Base-by-base conservation (phyloP, 2,888 invertebrate species). In the Alviniconcha strummeri region DNA sequence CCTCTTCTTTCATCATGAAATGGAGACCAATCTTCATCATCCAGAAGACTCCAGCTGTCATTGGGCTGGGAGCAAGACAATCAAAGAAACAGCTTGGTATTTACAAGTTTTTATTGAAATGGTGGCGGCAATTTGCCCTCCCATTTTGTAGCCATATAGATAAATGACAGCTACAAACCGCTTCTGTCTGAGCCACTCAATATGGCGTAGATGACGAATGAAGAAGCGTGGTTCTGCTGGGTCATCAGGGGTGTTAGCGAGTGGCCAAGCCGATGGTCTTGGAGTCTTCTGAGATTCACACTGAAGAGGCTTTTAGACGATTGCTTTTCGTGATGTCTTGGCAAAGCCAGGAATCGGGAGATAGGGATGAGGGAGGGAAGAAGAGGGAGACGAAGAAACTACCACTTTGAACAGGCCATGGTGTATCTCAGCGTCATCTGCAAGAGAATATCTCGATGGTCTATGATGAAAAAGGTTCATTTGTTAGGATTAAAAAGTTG, bases 141-240 rank as follows among this genome's bases (percentile, higher is more conserved):
- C 82, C 77, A 82, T 82, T 82, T 82, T 36, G 55, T 54, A 7
- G 64, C 76, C 82, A 77, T 82, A 76, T 82, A 82, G 82, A 82
- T 82, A 82, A 54, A 17, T 77, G 82, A 82, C 82, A 76, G 82
- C 82, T 17, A 82, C 82, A 82, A 82, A 82, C 82, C 67, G 76
- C 77, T 82, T 82, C 82, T 82, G 82, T 82, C 82, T 76, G 82
- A 82, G 55, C 36, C 77, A 69, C 77, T 77, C 82, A 82, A 82
- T 82, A 82, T 82, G 82, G 82, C 77, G 77, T 64, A 64, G 69
- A 82, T 82, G 82, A 82, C 76, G 76, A 36, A 82, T 82, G 76
- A 36, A 67, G 82, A 75, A 77, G 67, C 60, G 69, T 36, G 69
- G 67, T 55, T 3, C n/a, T n/a, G 71, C 71, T 19, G 71, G 80